These are phyloP conservation scores for Sebastolobus alascanus DNA, from an alignment of 2,797 vertebrate genomes.

Conservation along the genomic window DNA sequence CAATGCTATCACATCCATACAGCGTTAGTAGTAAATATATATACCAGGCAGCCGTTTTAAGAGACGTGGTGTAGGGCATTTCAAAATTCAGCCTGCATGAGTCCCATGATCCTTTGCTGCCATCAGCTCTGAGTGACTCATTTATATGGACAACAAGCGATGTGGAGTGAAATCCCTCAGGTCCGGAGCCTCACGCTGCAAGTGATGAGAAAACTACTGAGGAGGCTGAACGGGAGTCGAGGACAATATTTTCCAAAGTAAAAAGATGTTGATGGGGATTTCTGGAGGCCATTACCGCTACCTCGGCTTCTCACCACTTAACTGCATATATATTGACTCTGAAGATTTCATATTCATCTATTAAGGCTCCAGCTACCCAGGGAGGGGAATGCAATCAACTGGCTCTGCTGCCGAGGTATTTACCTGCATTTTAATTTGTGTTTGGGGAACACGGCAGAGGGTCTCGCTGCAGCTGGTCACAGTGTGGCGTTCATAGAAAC, in stretches of 20 bases:
- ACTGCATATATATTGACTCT: conserved; percentile 83
- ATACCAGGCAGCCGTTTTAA: conserved; percentile 1
- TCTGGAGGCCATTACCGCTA: conserved; percentile 65
- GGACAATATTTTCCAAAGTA: conserved; percentile 35
- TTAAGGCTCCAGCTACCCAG: conserved; percentile 70
- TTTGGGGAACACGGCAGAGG: conserved; percentile 37
- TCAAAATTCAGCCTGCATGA: conserved; percentile 10
- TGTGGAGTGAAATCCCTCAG: conserved; percentile 20
- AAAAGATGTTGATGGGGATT: conserved; percentile 41
- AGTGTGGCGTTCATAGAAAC: neutral
- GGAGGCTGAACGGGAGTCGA: conserved; percentile 16
- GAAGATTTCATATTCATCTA: conserved; percentile 82
- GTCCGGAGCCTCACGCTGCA: neutral
- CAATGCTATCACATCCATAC: no score
- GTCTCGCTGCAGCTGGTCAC: conserved; percentile 8
- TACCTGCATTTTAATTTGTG: conserved; percentile 82
- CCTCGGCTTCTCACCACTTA: conserved; percentile 69
- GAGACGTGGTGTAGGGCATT: neutral
- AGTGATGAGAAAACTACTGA: conserved; percentile 13
- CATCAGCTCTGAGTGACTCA: conserved; percentile 30
- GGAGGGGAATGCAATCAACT: conserved; percentile 79
- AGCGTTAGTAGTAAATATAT: no score
- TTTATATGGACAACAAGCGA: conserved; percentile 36
- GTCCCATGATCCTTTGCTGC: conserved; percentile 37
- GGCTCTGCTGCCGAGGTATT: conserved; percentile 70